Base-by-base conservation (phyloP, 1,140 invertebrate genomes). In the Drosophila takahashii region DNA sequence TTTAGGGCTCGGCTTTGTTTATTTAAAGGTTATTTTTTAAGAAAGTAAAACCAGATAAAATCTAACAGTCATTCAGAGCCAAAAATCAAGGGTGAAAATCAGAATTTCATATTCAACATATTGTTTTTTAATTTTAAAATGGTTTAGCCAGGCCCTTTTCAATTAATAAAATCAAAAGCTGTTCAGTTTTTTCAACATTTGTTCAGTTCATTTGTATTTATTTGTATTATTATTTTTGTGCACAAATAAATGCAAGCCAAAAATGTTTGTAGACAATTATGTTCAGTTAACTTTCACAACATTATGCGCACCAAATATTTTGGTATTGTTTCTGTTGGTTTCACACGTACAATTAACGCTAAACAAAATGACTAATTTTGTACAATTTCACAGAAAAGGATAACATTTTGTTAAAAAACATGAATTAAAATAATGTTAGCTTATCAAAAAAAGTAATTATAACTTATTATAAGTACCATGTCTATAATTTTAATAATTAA, bases 261-360 rank as follows among this genome's bases (percentile, higher is more conserved):
- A 50, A 50, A 57, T 51, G 52, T 7, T 27, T 27, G 39, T 10
- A 29, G 32, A 11, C 34, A 29, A 44, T 57, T 57, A 57, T 29
- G 16, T 27, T 56, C 11, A 18, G 32, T 32, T 52, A 16, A 5
- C 15, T 51, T 10, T 34, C 15, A 34, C 29, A 7, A 16, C 36
- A 16, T 10, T 36, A 34, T 9, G 34, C 15, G 2, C 32, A 22
- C 32, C 32, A 41, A 27, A 59, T 48, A 51, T 51, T 59, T 58
- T 48, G 47, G 29, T 42, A 18, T 47, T 66, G 65, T 77, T 51
- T 34, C 27, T 41, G 36, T 61, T 59, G 13, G 34, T 26, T 34
- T 15, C 36, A 42, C 58, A 70, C 54, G 44, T 50, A 41, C 60
- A 77, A 77, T 77, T 75, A 75, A 69, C 57, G 62, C 39, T 53